Evolutionary conservation across 1,140 invertebrate species (phyloP).

Genomic region (Linepithema humile): DNA sequence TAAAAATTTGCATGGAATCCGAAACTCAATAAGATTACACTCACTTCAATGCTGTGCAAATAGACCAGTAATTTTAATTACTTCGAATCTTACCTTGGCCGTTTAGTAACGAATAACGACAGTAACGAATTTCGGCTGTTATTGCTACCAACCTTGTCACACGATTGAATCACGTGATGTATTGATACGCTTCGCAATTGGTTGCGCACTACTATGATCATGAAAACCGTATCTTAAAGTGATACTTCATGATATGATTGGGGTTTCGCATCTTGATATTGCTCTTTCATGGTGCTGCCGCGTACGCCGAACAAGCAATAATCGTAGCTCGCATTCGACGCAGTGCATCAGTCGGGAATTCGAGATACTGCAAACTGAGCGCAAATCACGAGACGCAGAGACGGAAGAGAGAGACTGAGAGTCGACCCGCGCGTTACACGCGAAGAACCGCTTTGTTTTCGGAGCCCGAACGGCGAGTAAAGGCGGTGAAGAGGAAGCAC

Average conservation of each 20-base stretch:
- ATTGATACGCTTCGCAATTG: not conserved
- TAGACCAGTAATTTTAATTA: too few species aligned
- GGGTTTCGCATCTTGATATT: conserved; percentile 59
- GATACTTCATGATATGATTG: not conserved
- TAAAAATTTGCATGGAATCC: too few species aligned
- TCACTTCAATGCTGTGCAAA: too few species aligned
- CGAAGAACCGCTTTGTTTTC: conserved; percentile 52
- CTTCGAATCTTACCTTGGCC: too few species aligned
- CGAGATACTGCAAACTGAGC: conserved; percentile 65
- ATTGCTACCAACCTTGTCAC: too few species aligned
- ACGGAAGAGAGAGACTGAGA: conserved; percentile 57
- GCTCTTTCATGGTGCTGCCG: conserved; percentile 71
- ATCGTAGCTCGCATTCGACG: conserved; percentile 78
- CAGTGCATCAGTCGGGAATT: conserved; percentile 78
- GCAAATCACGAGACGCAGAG: conserved; percentile 38
- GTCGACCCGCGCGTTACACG: conserved; percentile 54
- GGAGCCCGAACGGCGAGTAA: conserved; percentile 23
- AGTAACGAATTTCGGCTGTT: too few species aligned
- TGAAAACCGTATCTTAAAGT: not conserved
- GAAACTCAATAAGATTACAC: too few species aligned
- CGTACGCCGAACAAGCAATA: conserved; percentile 72
- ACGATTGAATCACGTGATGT: too few species aligned
- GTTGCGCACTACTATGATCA: not conserved
- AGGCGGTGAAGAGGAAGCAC: conserved; percentile 25
- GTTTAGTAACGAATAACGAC: too few species aligned